phyloP scores from a whole-genome alignment of 1,140 invertebrate species.

The Aporrectodea caliginosa region DNA sequence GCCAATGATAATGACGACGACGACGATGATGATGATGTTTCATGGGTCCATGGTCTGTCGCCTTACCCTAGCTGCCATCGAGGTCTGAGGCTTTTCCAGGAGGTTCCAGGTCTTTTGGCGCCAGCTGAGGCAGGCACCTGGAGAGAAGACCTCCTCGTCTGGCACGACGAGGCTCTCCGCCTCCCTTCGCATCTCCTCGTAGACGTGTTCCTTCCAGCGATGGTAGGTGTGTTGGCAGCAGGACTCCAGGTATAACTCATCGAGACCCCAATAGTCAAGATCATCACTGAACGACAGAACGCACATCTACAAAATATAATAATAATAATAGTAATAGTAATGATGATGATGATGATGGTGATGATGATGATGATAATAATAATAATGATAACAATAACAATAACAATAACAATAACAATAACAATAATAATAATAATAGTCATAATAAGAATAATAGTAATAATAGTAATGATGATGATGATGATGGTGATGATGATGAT shows the following conservation, averaged over 20 bases:
- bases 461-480: no score
- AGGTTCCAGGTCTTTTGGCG: constrained; percentile 97
- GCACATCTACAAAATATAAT: no score
- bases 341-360: not conserved
- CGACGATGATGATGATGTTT: no score
- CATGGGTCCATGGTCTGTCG: constrained; percentile 45
- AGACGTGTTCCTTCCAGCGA: constrained; percentile 94
- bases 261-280: constrained; percentile 96
- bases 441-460: no score
- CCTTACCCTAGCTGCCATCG: constrained; percentile 93
- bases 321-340: no score
- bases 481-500: no score
- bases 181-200: constrained; percentile 98
- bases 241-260: constrained; percentile 93
- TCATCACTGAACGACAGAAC: constrained; percentile 96
- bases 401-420: no score
- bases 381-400: no score
- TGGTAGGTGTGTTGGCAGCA: constrained; percentile 99
- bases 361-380: not conserved
- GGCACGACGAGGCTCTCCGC: constrained; percentile 82
- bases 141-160: constrained; percentile 82
- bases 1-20: no score
- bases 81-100: constrained; percentile 94
- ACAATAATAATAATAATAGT: no score
- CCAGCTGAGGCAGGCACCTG: constrained; percentile 86